Conservation (phyloP, 2,113 vertebrate species). For the Melospiza georgiana region DNA sequence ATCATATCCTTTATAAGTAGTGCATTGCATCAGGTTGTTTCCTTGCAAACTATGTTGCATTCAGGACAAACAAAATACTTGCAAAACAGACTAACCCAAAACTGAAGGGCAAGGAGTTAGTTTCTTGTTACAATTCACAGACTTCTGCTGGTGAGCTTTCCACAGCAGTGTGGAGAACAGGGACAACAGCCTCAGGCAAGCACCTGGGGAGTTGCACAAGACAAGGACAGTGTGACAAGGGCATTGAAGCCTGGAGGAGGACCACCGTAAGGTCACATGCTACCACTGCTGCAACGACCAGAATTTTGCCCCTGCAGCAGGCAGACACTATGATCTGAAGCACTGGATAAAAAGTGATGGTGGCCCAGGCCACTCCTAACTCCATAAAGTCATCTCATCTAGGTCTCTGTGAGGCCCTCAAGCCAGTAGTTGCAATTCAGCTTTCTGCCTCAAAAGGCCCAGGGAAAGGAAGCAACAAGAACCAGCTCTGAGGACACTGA, state of each 20-base stretch:
- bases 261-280: background rate
- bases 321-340: background rate
- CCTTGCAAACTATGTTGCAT: background rate
- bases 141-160: background rate
- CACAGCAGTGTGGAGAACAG: background rate
- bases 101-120: background rate
- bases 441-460: background rate
- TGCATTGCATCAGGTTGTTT: background rate
- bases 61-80: background rate
- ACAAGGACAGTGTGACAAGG: background rate
- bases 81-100: background rate
- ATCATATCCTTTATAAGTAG: background rate
- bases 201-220: fast-evolving
- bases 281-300: background rate
- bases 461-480: background rate
- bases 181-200: background rate
- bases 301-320: background rate
- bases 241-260: background rate
- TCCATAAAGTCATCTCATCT: background rate
- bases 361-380: background rate
- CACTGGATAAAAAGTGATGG: background rate
- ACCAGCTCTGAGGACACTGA: background rate
- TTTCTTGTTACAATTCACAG: background rate
- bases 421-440: background rate
- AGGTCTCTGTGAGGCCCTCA: background rate